Percentiles rank a stretch among this genome's conserved stretches.
phyloP scores from a whole-genome alignment of 1,140 invertebrate genomes.

The Copidosoma floridanum region DNA sequence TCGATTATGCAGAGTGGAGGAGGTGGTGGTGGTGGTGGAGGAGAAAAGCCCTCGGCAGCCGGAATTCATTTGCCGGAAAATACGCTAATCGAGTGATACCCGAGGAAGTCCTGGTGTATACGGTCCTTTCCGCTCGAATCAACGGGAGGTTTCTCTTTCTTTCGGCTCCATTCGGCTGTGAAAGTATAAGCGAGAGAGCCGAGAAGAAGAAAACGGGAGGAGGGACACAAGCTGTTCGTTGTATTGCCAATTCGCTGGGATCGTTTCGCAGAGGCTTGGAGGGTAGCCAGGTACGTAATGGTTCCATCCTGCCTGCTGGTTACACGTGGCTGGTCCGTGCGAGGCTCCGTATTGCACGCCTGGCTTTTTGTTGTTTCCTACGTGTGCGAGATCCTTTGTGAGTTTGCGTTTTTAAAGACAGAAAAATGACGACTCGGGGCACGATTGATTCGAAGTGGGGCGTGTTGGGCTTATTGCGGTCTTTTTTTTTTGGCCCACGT shows the following conservation, averaged over 20 bases:
- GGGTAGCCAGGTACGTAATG: slow-evolving; percentile 33
- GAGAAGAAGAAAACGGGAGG: slow-evolving; percentile 17
- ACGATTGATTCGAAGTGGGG: too few species aligned
- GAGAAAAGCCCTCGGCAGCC: slow-evolving; percentile 11
- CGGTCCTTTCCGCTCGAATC: background rate
- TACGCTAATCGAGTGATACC: slow-evolving; percentile 30
- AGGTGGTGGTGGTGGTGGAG: background rate
- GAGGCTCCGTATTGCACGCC: slow-evolving; percentile 13
- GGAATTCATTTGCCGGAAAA: slow-evolving; percentile 34
- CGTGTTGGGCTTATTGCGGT: too few species aligned
- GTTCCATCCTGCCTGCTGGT: slow-evolving; percentile 21
- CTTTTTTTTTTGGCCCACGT: too few species aligned
- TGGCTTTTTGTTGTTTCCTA: slow-evolving; percentile 14
- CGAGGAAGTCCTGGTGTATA: slow-evolving; percentile 22
- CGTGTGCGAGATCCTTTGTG: slow-evolving; percentile 7
- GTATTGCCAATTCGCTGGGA: slow-evolving; percentile 35
- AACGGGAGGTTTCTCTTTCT: too few species aligned
- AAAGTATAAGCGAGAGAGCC: background rate
- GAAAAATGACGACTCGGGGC: too few species aligned
- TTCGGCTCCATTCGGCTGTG: too few species aligned
- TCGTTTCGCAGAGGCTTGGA: slow-evolving; percentile 30
- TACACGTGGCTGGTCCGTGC: background rate
- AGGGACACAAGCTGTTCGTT: slow-evolving; percentile 1
- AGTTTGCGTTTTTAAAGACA: too few species aligned
- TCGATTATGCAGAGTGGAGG: slow-evolving; percentile 31